Evolutionary conservation across 2,888 invertebrate genomes (phyloP), one percentile per base, ranked within the genome.

Genomic region (Drosophila mimetica): DNA sequence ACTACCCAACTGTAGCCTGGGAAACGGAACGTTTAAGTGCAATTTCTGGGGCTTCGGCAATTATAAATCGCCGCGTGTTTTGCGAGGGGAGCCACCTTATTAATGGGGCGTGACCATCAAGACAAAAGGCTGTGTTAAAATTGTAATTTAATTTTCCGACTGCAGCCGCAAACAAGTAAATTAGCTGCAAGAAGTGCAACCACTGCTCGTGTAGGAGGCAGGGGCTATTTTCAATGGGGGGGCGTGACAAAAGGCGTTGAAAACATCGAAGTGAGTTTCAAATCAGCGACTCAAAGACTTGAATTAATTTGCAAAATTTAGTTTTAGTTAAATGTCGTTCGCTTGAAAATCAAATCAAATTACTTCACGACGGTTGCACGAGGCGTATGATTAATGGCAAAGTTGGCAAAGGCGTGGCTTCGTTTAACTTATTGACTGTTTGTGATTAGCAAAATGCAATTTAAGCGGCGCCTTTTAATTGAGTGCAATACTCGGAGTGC

Each of bases 381-480:
- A 48, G 74, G 83, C 66, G 61, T 57, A 63, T 78, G 78, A 82
- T 76, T 80, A 80, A 78, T 82, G 64, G 67, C 42, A 64, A n/a
- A 52, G 42, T 65, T 30, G 42, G 34, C 32, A 1, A 1, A 54
- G 78, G 74, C 81, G 66, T 61, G 69, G 42, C 41, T 16, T 16
- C 37, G 32, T 22, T 41, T 20, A 34, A 36, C 30, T 69, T 71
- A 76, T 77, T 64, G 84, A 82, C 75, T 54, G 59, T 64, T 52
- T 51, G 41, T 50, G 81, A 83, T 84, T 76, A 65, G 57, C 46
- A 22, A 52, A 64, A 52, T 73, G 67, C 60, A 47, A 50, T 65
- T 61, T 55, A 42, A 71, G 67, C 79, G 79, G 67, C 86, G 85
- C 79, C 77, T 77, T 84, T 81, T 77, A 86, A 83, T 83, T 77